Base-by-base conservation (phyloP, 30 jellyfish, hydroid and myxozoan genomes). In the Mastigias papua region DNA sequence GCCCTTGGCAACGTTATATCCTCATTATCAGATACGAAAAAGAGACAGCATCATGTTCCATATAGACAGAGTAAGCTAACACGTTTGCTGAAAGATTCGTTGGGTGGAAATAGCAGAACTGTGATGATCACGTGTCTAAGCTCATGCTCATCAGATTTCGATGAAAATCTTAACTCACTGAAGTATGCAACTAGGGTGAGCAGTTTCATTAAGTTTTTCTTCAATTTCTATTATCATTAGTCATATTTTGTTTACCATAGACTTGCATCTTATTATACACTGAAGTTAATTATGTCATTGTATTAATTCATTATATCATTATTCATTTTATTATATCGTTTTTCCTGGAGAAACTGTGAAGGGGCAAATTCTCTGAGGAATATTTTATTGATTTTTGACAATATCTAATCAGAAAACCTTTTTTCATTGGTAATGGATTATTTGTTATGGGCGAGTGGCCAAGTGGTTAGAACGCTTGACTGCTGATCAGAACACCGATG, bases 21-120 rank as follows among this genome's bases (percentile, higher is more conserved):
- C 54, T 97, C 97, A 49, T 78, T 95, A 64, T 73, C 99, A 17
- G 99, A 95, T 65, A 29, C 91, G 31, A 95, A 88, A 62, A 64
- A 95, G 37, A 86, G 89, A 34, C 91, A 83, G 69, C 90, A 73
- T 34, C 99, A 94, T 76, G 93, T 95, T 67, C 99, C 99, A 3
- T 95, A 95, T 71, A 73, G 99, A 42, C 97, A 95, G 46, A 95
- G 99, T 64, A 95, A 95, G 78, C 73, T 95, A 69, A 95, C 99
- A 3, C 72, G 99, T 37, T 92, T 95, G 64, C 82, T 95, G 73
- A 95, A 95, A 71, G 98, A 95, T 61, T 95, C 99, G 6, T 95
- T 95, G 42, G 99, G 99, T 4, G 99, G 99, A 28, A 95, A 95
- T 76, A 95, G 99, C 88, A 81, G 97, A 48, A 90, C 99, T 0